Evolutionary conservation across 2,888 invertebrate species (phyloP).

Genomic region (Drosophila niveifrons): DNA sequence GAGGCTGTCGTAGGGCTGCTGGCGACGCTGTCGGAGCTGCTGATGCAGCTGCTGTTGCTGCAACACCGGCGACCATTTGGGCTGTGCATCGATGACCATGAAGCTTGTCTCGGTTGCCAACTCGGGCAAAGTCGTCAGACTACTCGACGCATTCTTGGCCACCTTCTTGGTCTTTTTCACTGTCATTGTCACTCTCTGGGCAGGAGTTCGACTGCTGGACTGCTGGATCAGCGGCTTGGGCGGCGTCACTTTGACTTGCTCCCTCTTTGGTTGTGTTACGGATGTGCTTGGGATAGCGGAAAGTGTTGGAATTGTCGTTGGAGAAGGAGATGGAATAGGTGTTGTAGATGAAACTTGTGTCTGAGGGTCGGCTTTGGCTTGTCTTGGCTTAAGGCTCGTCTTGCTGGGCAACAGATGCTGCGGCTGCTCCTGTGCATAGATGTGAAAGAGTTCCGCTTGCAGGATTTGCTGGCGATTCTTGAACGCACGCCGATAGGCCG

Average conservation of each 20-base stretch:
- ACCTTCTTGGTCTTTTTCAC: too few relatives aligned
- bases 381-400: not conserved
- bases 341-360: not conserved
- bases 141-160: not conserved
- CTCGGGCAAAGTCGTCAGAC: not conserved
- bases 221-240: not conserved
- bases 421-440: slow-evolving; percentile 23
- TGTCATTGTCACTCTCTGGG: too few relatives aligned
- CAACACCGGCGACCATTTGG: slow-evolving; percentile 6
- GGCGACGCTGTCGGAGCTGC: slow-evolving; percentile 44
- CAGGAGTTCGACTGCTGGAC: not conserved
- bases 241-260: not conserved
- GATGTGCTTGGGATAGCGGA: too few relatives aligned
- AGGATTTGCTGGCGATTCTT: slow-evolving; percentile 46
- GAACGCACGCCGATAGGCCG: slow-evolving; percentile 39
- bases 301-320: too few relatives aligned
- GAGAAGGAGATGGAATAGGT: not conserved
- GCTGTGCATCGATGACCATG: slow-evolving; percentile 10
- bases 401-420: not conserved
- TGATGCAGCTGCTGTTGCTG: slow-evolving; percentile 44
- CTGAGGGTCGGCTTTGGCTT: not conserved
- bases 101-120: not conserved
- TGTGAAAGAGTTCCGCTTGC: slow-evolving; percentile 52
- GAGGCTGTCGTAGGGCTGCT: slow-evolving; percentile 20
- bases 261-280: not conserved